Conservation (phyloP, 2,888 invertebrate genomes). For the Melanargia galathea region DNA sequence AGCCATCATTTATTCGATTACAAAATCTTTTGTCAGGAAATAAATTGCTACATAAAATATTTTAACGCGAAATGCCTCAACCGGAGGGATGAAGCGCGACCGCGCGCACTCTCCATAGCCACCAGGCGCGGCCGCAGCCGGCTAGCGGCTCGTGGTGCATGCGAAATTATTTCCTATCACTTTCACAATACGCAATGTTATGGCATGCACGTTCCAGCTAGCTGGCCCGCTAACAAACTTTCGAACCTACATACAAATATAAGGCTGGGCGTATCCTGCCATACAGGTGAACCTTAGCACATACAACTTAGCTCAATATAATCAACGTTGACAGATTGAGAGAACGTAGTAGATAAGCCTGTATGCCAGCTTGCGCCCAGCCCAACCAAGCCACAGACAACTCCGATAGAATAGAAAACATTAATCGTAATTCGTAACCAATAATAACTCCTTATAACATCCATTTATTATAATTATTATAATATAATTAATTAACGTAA, state of each 20-base stretch:
- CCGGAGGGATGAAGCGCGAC: conserved; percentile 40
- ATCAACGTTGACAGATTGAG: no score
- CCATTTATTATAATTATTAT: neutral
- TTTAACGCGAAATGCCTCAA: conserved; percentile 72
- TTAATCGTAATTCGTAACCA: conserved; percentile 24
- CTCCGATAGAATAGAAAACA: conserved; percentile 40
- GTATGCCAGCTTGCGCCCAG: neutral
- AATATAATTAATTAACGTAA: conserved; percentile 30
- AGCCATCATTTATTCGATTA: conserved; percentile 80
- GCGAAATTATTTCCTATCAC: neutral
- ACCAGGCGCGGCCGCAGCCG: conserved; percentile 6
- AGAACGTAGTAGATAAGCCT: no score
- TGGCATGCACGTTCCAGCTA: neutral
- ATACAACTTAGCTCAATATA: no score
- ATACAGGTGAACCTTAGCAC: neutral
- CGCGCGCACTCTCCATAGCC: neutral
- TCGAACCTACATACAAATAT: neutral
- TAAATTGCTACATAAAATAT: conserved; percentile 78
- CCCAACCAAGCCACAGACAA: conserved; percentile 35
- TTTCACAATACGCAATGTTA: neutral
- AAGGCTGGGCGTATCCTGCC: conserved; percentile 3
- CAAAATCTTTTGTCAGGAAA: conserved; percentile 77
- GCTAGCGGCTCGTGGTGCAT: neutral
- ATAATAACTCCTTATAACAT: conserved; percentile 34
- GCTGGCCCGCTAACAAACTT: neutral